Percentiles rank a stretch among this genome's conserved stretches.
phyloP scores from a whole-genome alignment of 2,113 vertebrate genomes.

The Callospermophilus lateralis region DNA sequence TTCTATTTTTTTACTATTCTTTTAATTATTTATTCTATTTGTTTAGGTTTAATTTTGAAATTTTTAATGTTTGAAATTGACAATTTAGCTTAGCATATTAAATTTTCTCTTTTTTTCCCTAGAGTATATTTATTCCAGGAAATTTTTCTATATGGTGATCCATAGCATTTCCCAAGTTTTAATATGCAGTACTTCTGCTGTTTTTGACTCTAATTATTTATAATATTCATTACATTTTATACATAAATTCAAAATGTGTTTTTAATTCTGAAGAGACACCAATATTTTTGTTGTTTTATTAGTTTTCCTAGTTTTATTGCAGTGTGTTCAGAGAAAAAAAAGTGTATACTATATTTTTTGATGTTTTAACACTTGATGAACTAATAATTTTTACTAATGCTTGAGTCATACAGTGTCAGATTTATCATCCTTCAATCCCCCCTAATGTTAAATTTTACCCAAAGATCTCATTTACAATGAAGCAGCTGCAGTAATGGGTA shows the following conservation, averaged over 20 bases:
- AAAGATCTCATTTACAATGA: neutral
- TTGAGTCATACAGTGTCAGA: neutral
- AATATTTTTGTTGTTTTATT: neutral
- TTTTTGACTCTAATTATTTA: neutral
- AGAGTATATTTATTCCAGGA: neutral
- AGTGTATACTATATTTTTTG: neutral
- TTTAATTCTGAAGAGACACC: neutral
- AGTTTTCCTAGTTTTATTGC: neutral
- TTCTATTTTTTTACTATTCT: neutral
- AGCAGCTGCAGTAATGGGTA: neutral
- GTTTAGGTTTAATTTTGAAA: neutral
- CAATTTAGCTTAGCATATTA: neutral
- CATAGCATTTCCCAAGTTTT: neutral
- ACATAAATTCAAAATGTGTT: neutral
- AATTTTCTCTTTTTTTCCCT: neutral
- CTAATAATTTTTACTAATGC: neutral
- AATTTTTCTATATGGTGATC: neutral
- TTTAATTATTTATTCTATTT: neutral
- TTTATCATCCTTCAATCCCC: neutral
- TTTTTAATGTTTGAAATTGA: neutral
- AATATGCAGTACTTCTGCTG: neutral
- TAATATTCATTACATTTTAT: neutral
- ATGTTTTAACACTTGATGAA: neutral
- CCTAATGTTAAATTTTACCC: neutral
- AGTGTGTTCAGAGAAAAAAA: neutral